A percentile compares a stretch with the other conserved stretches of the same genome.
phyloP scores from a whole-genome alignment of 2,888 invertebrate genomes.

The Halictus quadricinctus region DNA sequence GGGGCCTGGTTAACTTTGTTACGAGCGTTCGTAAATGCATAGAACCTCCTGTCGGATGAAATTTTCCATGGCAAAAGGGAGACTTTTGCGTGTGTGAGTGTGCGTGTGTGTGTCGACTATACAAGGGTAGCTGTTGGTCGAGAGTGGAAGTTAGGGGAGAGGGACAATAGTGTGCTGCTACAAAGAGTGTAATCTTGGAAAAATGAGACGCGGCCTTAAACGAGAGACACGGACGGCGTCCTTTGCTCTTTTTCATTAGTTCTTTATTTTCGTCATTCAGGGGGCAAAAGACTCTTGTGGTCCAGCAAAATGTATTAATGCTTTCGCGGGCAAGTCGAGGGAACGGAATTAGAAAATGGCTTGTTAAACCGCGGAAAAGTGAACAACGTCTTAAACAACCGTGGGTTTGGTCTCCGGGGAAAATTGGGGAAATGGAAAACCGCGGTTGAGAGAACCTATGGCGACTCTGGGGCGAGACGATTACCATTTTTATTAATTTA shows the following conservation, averaged over 20 bases:
- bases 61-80: conserved; percentile 20
- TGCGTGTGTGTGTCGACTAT: background rate
- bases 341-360: background rate
- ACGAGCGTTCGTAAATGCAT: conserved; percentile 19
- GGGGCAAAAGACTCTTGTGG: background rate
- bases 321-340: background rate
- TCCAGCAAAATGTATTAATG: conserved; percentile 5
- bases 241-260: conserved; percentile 6
- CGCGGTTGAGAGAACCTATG: background rate
- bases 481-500: conserved; percentile 3
- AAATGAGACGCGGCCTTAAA: conserved; percentile 4
- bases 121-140: background rate
- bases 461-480: background rate
- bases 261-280: background rate
- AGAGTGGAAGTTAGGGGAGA: background rate
- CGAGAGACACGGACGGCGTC: background rate
- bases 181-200: conserved; percentile 1
- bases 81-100: background rate
- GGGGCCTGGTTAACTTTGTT: conserved; percentile 34
- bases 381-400: background rate
- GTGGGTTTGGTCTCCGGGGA: background rate
- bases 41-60: background rate
- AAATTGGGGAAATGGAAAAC: background rate
- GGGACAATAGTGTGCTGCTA: background rate
- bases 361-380: background rate